Conservation (phyloP, 2,888 invertebrate species). For the Amblyteles armatorius region DNA sequence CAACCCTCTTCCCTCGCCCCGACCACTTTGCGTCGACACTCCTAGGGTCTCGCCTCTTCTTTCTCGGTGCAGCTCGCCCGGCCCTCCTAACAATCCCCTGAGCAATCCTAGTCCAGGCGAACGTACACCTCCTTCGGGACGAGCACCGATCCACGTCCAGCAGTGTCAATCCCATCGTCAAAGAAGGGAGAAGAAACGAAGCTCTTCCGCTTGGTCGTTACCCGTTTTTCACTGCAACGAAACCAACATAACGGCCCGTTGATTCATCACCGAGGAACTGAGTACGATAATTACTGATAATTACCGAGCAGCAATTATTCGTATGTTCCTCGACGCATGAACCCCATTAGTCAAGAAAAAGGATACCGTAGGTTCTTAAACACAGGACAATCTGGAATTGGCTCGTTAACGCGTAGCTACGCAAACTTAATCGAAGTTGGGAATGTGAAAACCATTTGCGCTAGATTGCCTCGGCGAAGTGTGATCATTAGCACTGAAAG, state of each 20-base stretch:
- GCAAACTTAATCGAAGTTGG: constrained; percentile 16
- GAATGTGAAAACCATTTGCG: constrained; percentile 45
- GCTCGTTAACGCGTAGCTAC: constrained; percentile 6
- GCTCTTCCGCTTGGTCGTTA: constrained; percentile 33
- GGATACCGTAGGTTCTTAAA: constrained; percentile 1
- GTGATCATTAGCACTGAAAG: constrained; percentile 42
- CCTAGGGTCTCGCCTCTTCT: constrained; percentile 58
- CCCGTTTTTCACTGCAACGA: constrained; percentile 44
- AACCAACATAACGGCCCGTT: constrained; percentile 9
- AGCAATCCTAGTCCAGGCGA: constrained; percentile 41
- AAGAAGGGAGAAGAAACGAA: constrained; percentile 12
- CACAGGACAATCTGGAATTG: constrained; percentile 35
- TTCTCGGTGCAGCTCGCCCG: constrained; percentile 50
- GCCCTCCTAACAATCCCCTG: constrained; percentile 60
- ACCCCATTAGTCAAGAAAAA: neutral
- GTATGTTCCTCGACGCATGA: neutral
- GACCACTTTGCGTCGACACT: constrained; percentile 46
- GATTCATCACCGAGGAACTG: constrained; percentile 16
- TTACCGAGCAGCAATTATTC: neutral
- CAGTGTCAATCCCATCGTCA: neutral
- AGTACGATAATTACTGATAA: neutral
- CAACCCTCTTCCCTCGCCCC: neutral
- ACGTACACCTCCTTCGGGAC: constrained; percentile 23
- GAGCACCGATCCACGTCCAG: constrained; percentile 25
- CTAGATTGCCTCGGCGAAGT: constrained; percentile 47